Conservation (phyloP, 2,888 invertebrate genomes). For the Scrobipalpa atriplicella region DNA sequence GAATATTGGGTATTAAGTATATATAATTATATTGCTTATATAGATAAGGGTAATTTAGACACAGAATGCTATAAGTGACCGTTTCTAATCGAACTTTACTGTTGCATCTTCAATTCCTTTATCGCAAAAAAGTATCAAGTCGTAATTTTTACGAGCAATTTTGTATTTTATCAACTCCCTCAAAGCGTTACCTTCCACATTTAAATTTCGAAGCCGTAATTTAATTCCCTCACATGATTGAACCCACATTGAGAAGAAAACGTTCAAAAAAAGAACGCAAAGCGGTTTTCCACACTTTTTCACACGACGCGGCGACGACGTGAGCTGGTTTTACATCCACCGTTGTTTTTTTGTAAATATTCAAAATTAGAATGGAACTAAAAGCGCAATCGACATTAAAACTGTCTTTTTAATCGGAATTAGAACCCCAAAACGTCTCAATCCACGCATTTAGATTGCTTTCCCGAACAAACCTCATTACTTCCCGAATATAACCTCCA, state of each 20-base stretch:
- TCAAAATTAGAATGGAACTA: constrained; percentile 37
- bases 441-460: constrained; percentile 81
- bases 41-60: too few species aligned
- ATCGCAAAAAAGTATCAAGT: constrained; percentile 3
- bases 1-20: too few species aligned
- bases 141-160: constrained; percentile 14
- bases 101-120: background rate
- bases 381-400: constrained; percentile 5
- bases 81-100: background rate
- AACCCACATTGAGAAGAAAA: constrained; percentile 31
- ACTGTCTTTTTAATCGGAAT: constrained; percentile 1
- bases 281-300: constrained; percentile 39
- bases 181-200: constrained; percentile 17
- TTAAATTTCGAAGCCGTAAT: constrained; percentile 27
- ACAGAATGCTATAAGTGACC: background rate
- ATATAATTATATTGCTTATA: too few species aligned
- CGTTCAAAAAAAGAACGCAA: constrained; percentile 45
- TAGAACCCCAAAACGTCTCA: constrained; percentile 70
- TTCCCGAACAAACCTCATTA: constrained; percentile 82
- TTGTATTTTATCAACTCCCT: constrained; percentile 21
- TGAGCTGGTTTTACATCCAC: background rate
- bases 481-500: constrained; percentile 81
- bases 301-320: background rate
- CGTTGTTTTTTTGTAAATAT: background rate
- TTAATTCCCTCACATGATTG: constrained; percentile 31